Evolutionary conservation across 1,140 invertebrate species (phyloP).

Genomic region (Zophobas morio): DNA sequence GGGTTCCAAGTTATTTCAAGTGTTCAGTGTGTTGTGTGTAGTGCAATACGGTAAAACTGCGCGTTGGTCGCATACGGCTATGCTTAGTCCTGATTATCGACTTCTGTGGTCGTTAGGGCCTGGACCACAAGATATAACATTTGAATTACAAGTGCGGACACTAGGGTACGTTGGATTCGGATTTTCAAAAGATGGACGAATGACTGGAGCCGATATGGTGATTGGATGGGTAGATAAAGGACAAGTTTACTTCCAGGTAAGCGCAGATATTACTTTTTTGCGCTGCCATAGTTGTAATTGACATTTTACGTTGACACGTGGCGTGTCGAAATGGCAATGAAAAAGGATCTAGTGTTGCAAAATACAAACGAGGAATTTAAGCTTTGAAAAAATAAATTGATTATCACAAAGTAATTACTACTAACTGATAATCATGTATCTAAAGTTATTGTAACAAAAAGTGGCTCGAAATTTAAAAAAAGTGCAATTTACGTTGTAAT

Average conservation of each 20-base stretch:
- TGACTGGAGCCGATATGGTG: constrained; percentile 79
- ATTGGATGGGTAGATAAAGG: constrained; percentile 82
- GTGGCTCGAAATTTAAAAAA: no score
- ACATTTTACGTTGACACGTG: neutral
- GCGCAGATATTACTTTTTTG: constrained; percentile 54
- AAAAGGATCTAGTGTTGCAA: neutral
- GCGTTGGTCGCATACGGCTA: constrained; percentile 66
- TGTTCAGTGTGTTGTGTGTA: constrained; percentile 62
- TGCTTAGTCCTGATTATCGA: constrained; percentile 65
- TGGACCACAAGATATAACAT: constrained; percentile 76
- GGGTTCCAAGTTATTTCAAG: constrained; percentile 58
- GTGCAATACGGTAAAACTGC: constrained; percentile 57
- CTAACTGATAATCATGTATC: no score
- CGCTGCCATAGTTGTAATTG: constrained; percentile 12
- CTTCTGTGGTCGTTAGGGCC: constrained; percentile 66
- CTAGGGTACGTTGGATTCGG: constrained; percentile 87
- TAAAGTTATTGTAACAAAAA: no score
- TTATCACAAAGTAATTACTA: no score
- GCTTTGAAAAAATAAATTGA: no score
- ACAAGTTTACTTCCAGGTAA: constrained; percentile 80
- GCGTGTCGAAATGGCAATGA: no score
- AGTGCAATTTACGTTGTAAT: no score
- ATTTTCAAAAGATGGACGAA: constrained; percentile 81
- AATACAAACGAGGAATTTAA: neutral
- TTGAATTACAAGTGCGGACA: constrained; percentile 85